Evolutionary conservation across 2,113 vertebrate species (phyloP).

Genomic region (Cheirogaleus medius): DNA sequence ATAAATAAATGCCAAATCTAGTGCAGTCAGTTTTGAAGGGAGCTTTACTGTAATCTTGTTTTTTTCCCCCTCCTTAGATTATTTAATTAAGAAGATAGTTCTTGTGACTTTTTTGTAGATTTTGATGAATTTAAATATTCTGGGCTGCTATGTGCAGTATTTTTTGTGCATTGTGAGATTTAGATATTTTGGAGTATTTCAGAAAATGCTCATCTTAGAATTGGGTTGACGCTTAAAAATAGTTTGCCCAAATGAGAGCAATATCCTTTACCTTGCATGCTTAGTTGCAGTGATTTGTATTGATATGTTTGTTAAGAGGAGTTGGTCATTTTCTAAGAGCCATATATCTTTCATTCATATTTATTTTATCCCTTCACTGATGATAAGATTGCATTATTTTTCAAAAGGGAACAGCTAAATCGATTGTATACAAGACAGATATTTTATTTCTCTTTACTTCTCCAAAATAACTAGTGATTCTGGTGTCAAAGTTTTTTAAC

Average conservation of each 20-base stretch:
- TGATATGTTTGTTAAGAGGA: background rate
- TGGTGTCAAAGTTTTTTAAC: background rate
- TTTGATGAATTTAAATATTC: background rate
- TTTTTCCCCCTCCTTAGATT: background rate
- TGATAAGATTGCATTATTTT: background rate
- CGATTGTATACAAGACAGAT: background rate
- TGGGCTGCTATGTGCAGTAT: background rate
- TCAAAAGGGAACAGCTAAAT: background rate
- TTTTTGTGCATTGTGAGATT: background rate
- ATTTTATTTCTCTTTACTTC: background rate
- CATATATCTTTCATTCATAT: background rate
- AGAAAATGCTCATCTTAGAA: background rate
- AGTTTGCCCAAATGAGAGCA: background rate
- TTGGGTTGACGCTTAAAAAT: background rate
- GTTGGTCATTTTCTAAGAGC: background rate
- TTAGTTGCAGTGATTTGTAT: background rate
- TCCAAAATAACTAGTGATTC: background rate
- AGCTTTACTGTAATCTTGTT: background rate
- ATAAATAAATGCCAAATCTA: background rate
- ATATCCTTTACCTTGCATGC: background rate
- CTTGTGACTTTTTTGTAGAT: background rate
- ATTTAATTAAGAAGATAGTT: background rate
- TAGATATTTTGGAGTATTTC: background rate
- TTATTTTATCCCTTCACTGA: background rate
- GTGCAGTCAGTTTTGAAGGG: background rate